Base-by-base conservation (phyloP, 2,797 vertebrate genomes). In the Premnoplex brunnescens region DNA sequence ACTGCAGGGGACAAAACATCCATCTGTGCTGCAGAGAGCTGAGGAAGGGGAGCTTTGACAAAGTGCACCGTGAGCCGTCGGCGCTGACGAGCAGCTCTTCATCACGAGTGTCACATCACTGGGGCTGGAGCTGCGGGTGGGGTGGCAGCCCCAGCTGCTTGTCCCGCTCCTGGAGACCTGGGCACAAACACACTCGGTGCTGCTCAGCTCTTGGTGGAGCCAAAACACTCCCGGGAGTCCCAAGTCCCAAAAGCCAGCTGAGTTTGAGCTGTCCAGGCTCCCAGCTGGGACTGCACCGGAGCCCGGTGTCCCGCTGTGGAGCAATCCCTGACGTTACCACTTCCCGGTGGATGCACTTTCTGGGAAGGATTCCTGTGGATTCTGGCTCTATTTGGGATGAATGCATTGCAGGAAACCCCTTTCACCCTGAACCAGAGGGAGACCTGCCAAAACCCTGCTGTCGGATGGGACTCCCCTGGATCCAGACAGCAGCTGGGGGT, bases 21-120 rank as follows among this genome's bases (percentile, higher is more conserved):
- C 79, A 78, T 97, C 91, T 74, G 44, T 64, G 60, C 77, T 68
- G 75, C 14, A 30, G 79, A 94, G 91, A 92, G 93, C 94, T 96
- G 95, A 96, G 97, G 96, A 97, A 96, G 84, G 63, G 94, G 89
- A 92, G 89, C 90, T 96, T 91, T 96, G 96, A 95, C 88, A 80
- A 64, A 85, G 88, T 74, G 54, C 82, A 89, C 96, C 95, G 88
- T 64, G 89, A 96, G 85, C 88, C 44, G 37, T 39, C 69, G 7
- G 54, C 6, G 14, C 32, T 23, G 54, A 22, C 83, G 95, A 97
- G 96, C 94, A 85, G 92, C 92, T 96, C 91, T 96, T 95, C 91
- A 91, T 90, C 94, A 84, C 36, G 78, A 96, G 58, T 19, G 37
- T 91, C 96, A 87, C 18, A 21, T 92, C 95, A 89, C 88, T 76